These are phyloP conservation scores for Chironomus tepperi DNA, from an alignment of 1,140 invertebrate species.

Conservation along the genomic window DNA sequence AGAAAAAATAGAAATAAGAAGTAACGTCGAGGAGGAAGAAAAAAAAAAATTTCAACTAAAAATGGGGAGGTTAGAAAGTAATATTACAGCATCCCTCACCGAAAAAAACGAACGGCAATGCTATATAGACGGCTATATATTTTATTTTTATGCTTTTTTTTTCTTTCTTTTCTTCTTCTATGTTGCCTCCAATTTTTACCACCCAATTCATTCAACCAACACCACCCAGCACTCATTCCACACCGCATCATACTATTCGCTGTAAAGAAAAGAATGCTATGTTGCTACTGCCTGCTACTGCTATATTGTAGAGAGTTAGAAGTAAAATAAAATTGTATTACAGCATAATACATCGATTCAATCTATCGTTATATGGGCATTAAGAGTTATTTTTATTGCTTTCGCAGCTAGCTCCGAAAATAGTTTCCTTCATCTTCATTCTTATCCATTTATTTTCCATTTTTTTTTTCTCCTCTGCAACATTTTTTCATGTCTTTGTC, in stretches of 20 bases:
- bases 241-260: neutral
- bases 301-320: neutral
- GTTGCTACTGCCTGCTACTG: neutral
- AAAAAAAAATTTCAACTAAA: constrained; percentile 19
- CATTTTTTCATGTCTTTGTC: too few relatives aligned
- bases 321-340: constrained; percentile 5
- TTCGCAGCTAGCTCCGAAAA: neutral
- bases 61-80: constrained; percentile 18
- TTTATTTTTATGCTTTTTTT: constrained; percentile 18
- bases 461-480: neutral
- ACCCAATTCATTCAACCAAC: neutral
- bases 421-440: neutral
- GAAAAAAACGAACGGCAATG: constrained; percentile 8
- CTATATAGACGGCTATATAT: constrained; percentile 24
- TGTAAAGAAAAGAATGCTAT: neutral
- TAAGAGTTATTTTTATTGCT: constrained; percentile 21
- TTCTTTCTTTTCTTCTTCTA: neutral
- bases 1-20: neutral
- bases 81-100: constrained; percentile 11
- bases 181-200: neutral
- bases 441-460: neutral
- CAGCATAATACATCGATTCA: constrained; percentile 22
- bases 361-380: constrained; percentile 16
- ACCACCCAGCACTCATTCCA: neutral
- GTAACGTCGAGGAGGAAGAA: neutral